phyloP scores from a whole-genome alignment of 2,888 invertebrate genomes.

The Kuschelorhynchus macadamiae region DNA sequence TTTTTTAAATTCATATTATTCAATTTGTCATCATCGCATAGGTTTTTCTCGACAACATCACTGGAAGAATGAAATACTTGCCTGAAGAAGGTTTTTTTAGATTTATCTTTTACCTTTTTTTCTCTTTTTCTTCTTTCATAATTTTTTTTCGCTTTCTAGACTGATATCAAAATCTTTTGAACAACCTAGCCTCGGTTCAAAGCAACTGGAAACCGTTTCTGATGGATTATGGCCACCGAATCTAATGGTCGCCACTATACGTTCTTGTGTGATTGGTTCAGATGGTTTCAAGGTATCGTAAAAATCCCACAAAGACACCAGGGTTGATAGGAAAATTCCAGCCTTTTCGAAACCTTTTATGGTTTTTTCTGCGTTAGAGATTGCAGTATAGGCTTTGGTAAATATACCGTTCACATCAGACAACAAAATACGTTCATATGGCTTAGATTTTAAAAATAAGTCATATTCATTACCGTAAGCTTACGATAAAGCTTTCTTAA shows the following conservation, averaged over 20 bases:
- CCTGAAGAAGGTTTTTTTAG: no score
- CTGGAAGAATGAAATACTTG: no score
- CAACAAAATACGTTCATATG: constrained; percentile 4
- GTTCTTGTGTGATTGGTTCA: constrained; percentile 7
- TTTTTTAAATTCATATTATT: no score
- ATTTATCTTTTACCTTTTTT: no score
- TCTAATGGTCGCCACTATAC: constrained; percentile 3
- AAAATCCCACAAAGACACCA: constrained; percentile 17
- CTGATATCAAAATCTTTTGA: neutral
- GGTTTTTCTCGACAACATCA: no score
- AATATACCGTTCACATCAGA: constrained; percentile 25
- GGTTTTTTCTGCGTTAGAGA: constrained; percentile 26
- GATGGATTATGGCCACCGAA: neutral
- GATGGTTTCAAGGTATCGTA: neutral
- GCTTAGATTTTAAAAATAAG: constrained; percentile 32
- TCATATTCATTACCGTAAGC: constrained; percentile 28
- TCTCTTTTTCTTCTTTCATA: no score
- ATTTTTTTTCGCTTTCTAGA: no score
- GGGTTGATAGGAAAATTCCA: constrained; percentile 29
- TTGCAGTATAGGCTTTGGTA: constrained; percentile 10
- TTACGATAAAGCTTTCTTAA: no score
- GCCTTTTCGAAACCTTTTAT: constrained; percentile 34
- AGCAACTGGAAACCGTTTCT: neutral
- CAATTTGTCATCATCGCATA: no score
- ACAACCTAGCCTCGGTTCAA: neutral